Base-by-base conservation (phyloP, 64 coral and sea anemone species). In the Platygyra sinensis region DNA sequence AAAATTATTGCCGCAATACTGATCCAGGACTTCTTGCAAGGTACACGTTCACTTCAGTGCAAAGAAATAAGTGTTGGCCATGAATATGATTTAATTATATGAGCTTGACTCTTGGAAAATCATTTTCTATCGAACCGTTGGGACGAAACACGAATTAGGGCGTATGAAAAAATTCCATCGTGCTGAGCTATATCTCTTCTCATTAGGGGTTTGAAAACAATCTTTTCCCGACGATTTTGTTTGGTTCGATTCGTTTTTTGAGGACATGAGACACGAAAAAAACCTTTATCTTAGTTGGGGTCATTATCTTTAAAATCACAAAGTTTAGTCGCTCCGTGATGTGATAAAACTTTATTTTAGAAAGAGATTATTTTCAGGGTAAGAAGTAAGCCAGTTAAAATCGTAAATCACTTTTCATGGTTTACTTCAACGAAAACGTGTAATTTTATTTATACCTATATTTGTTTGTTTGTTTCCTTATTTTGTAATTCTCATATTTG, bases 241-340 rank as follows among this genome's bases (percentile, higher is more conserved):
- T 42, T 24, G 8, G 8, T 64, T 64, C 62, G 80, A 67, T 64
- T 83, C 62, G 30, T 83, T 38, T 13, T n/a, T 32, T 39, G 11
- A 38, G 62, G 7, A 64, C 9, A 31, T 29, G 61, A 65, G 14
- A 67, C 14, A 46, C 18, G 14, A 78, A 42, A 36, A 24, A 67
- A 54, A 25, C 19, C 2, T 51, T 71, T n/a, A 2, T 22, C 60
- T 60, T 59, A 11, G n/a, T 19, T 39, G 60, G 80, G 30, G 80
- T 83, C 60, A 12, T 24, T 79, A 42, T 83, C 60, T 83, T 32
- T 46, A 39, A 24, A 63, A 83, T 62, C 15, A 65, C 59, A 65
- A 83, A 38, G 80, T 24, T 65, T 63, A 19, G 80, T 27, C 25
- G 30, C 22, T 30, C 33, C 52, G 0, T 36, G 25, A 22, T 61